Conservation (phyloP, 2,113 vertebrate species). For the Lates calcarifer region DNA sequence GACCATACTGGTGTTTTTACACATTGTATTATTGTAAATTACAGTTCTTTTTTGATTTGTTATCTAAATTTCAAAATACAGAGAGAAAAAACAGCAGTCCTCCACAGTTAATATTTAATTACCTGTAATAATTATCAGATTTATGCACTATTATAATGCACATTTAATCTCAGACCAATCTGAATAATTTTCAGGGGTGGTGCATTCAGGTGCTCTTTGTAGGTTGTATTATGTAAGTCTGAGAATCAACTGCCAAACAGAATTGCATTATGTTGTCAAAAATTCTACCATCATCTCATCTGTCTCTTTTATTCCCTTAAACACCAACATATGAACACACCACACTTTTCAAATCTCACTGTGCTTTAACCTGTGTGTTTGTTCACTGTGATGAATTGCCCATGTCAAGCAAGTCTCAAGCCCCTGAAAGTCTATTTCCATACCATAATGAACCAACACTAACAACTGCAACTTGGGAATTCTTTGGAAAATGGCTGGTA, state of each 20-base stretch:
- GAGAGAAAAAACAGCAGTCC: not conserved
- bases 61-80: not conserved
- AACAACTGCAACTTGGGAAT: not conserved
- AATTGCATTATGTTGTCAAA: too few species aligned
- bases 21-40: not conserved
- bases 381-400: not conserved
- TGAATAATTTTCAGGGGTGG: not conserved
- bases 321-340: too few species aligned
- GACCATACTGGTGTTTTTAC: not conserved
- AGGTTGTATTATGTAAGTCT: not conserved
- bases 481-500: not conserved
- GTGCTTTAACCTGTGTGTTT: not conserved
- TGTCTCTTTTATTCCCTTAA: not conserved
- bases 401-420: not conserved
- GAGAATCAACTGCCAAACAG: too few species aligned
- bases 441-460: not conserved
- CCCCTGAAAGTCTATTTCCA: not conserved
- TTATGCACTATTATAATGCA: not conserved
- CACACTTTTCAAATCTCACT: not conserved
- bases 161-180: not conserved
- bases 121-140: not conserved
- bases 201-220: not conserved
- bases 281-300: not conserved
- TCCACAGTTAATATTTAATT: not conserved
- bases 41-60: not conserved